A percentile compares a stretch with the other conserved stretches of the same genome.
These are phyloP conservation scores for Heliconius congener DNA, from an alignment of 1,140 invertebrate genomes.

Conservation along the genomic window DNA sequence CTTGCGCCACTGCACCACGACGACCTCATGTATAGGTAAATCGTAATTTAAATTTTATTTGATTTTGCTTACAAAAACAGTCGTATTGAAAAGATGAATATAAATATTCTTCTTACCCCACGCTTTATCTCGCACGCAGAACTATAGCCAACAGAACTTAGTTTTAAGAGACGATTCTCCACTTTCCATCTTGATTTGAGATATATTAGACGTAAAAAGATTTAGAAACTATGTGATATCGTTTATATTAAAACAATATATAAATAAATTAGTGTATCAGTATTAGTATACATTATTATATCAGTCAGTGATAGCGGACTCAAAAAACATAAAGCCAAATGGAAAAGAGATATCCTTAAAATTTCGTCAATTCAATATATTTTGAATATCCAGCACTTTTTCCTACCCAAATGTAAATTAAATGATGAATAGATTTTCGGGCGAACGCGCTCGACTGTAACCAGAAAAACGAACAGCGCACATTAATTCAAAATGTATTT, in stretches of 20 bases:
- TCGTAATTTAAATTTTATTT: too few species aligned
- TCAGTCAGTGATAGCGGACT: background rate
- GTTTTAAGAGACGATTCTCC: too few species aligned
- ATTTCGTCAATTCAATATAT: constrained; percentile 31
- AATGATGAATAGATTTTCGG: constrained; percentile 53
- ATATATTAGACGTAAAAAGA: too few species aligned
- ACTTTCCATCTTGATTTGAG: too few species aligned
- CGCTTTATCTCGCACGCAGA: too few species aligned
- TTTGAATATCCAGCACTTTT: constrained; percentile 35
- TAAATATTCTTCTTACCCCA: too few species aligned
- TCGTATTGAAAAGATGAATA: too few species aligned
- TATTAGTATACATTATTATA: background rate
- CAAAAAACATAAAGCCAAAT: background rate
- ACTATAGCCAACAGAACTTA: too few species aligned
- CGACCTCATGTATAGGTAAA: too few species aligned
- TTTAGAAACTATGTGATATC: too few species aligned
- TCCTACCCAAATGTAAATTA: constrained; percentile 60
- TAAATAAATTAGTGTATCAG: background rate
- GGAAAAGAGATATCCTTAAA: constrained; percentile 16
- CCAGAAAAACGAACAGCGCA: constrained; percentile 41
- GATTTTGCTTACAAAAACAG: too few species aligned
- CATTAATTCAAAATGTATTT: constrained; percentile 47
- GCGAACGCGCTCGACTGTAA: constrained; percentile 42
- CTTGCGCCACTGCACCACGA: too few species aligned
- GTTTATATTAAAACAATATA: background rate